Base-by-base conservation (phyloP, 1,140 invertebrate genomes). In the Calephelis virginiensis region DNA sequence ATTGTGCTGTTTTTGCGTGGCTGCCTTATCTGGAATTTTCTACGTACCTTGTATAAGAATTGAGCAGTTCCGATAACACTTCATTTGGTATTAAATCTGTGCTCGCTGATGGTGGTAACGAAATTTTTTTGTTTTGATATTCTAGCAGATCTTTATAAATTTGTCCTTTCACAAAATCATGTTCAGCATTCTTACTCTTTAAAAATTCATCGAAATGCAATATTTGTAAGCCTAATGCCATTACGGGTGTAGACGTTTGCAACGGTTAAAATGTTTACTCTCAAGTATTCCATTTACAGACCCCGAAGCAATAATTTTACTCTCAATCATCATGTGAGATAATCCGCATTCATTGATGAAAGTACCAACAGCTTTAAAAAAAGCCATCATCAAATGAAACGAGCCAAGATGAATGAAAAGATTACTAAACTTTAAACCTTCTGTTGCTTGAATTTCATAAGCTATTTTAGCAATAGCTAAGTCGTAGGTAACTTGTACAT, bases 301-400 rank as follows among this genome's bases (percentile, higher is more conserved):
- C 7, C 59, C 59, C 11, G 59, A 17, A 60, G 59, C 59, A 12
- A 60, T 38, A 12, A 60, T 38, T 10, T 60, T 37, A 17, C 59
- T 60, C 28, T 60, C 28, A 12, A 60, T 43, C 59, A 38, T 60
- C 59, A 60, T 60, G 13, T 43, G 59, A 60, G 59, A 37, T 43
- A 38, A 12, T 6, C 28, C 28, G 10, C 28, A 60, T 9, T 85
- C 78, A 63, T 77, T 65, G 14, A 92, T 89, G 48, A 89, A 74
- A 75, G 87, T 88, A 48, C 89, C 91, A 14, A 92, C 53, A 8
- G 83, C 85, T 79, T 87, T 89, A 69, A 92, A 92, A 8, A 70
- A 92, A 14, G 91, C 74, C 77, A 92, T 76, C 78, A 83, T 79
- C 37, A 91, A 81, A 69, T 92, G 92, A 72, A 92, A 92, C 8